A percentile compares a stretch with the other conserved stretches of the same genome.
Evolutionary conservation across 2,797 vertebrate species (phyloP).

Genomic region (Urophycis tenuis): DNA sequence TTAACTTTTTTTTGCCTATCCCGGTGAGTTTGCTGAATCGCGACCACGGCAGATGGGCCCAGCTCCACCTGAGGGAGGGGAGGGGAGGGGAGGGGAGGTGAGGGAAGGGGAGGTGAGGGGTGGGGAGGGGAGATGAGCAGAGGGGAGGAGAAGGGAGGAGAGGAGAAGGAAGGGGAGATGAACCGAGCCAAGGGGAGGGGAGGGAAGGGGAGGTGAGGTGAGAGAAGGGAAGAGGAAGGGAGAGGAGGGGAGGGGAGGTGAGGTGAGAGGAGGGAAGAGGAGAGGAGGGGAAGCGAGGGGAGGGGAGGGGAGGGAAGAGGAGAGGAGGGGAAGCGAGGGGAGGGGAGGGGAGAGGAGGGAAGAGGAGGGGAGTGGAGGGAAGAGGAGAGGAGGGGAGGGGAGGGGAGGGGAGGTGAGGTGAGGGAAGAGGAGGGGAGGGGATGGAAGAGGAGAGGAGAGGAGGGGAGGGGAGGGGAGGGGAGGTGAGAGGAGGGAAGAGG

Average conservation of each 20-base stretch:
- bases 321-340: neutral
- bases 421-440: neutral
- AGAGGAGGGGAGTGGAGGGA: neutral
- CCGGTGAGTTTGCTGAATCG: conserved; percentile 42
- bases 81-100: conserved; percentile 12
- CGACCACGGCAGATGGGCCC: conserved; percentile 48
- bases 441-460: neutral
- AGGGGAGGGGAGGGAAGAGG: neutral
- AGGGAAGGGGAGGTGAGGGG: neutral
- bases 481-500: too few species aligned
- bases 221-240: too few species aligned
- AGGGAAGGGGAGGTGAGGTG: too few species aligned
- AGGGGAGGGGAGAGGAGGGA: neutral
- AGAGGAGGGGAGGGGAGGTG: too few species aligned
- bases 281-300: too few species aligned
- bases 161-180: too few species aligned
- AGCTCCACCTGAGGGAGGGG: conserved; percentile 53
- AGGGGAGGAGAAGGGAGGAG: neutral
- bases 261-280: too few species aligned
- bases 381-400: neutral
- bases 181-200: too few species aligned
- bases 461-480: too few species aligned
- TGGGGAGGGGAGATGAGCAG: neutral
- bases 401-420: neutral
- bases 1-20: neutral